These are phyloP conservation scores for Phalacrocorax brasilianus DNA, from an alignment of 2,113 vertebrate species.

Conservation along the genomic window DNA sequence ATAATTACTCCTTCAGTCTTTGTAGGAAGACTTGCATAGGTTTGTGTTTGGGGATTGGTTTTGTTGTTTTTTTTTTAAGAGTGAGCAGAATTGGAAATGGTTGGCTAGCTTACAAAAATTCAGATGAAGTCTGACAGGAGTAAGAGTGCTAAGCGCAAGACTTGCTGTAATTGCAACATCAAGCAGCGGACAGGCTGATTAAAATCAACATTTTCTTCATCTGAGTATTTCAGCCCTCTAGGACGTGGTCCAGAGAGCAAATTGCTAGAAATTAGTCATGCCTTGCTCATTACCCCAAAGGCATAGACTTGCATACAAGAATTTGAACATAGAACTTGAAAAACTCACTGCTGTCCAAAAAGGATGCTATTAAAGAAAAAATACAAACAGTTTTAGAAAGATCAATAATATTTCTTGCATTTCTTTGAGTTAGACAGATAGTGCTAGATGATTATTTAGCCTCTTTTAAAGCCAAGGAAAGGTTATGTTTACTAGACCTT, in stretches of 20 bases:
- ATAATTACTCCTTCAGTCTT: neutral
- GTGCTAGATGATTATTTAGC: neutral
- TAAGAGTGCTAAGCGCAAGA: neutral
- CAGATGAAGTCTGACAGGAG: neutral
- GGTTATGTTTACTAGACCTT: neutral
- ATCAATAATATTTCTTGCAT: neutral
- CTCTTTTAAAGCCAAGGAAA: neutral
- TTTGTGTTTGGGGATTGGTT: neutral
- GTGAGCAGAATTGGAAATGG: neutral
- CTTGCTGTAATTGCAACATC: neutral
- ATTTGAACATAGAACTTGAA: neutral
- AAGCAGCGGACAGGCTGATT: neutral
- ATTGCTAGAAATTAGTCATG: conserved; percentile 1
- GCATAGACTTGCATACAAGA: neutral
- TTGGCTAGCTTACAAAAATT: neutral
- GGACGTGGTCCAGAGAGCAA: neutral
- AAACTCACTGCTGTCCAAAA: neutral
- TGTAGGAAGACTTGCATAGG: neutral
- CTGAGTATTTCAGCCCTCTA: neutral
- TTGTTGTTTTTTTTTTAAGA: neutral
- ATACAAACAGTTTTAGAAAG: neutral
- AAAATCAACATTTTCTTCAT: neutral
- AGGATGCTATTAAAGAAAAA: neutral
- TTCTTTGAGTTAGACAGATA: neutral
- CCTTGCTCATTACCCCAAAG: neutral